Percentiles rank a stretch among this genome's conserved stretches.
These are phyloP conservation scores for Chelonus insularis DNA, from an alignment of 1,140 invertebrate genomes.

Conservation along the genomic window DNA sequence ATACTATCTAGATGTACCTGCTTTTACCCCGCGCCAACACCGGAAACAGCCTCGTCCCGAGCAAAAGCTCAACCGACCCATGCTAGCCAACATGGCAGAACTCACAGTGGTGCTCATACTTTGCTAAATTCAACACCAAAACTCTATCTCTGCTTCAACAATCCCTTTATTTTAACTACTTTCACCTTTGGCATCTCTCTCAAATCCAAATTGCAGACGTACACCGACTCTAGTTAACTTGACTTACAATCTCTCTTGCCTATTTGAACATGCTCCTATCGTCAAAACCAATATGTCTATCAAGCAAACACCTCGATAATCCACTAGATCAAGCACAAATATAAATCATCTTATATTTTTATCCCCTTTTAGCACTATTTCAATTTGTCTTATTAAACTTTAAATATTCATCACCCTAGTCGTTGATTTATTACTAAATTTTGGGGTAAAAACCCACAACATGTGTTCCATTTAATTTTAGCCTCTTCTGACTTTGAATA, in stretches of 20 bases:
- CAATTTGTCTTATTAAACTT: too few relatives aligned
- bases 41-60: constrained; percentile 53
- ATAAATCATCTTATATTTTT: too few relatives aligned
- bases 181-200: neutral
- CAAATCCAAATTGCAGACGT: too few relatives aligned
- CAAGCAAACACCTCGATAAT: neutral
- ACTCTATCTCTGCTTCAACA: constrained; percentile 11
- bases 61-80: constrained; percentile 46
- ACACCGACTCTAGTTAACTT: neutral
- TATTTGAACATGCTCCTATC: neutral
- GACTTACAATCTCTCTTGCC: constrained; percentile 7
- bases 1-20: constrained; percentile 51
- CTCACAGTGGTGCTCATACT: constrained; percentile 51
- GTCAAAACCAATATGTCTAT: neutral
- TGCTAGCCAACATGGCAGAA: constrained; percentile 55
- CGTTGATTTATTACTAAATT: too few relatives aligned
- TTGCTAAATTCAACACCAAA: constrained; percentile 24
- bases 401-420: too few relatives aligned
- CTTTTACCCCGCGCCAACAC: constrained; percentile 46
- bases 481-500: too few relatives aligned
- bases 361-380: too few relatives aligned
- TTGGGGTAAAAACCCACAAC: too few relatives aligned
- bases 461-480: too few relatives aligned
- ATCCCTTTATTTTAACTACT: constrained; percentile 19
- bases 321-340: neutral